phyloP scores from a whole-genome alignment of 2,888 invertebrate genomes.

The Nemurella pictetii region DNA sequence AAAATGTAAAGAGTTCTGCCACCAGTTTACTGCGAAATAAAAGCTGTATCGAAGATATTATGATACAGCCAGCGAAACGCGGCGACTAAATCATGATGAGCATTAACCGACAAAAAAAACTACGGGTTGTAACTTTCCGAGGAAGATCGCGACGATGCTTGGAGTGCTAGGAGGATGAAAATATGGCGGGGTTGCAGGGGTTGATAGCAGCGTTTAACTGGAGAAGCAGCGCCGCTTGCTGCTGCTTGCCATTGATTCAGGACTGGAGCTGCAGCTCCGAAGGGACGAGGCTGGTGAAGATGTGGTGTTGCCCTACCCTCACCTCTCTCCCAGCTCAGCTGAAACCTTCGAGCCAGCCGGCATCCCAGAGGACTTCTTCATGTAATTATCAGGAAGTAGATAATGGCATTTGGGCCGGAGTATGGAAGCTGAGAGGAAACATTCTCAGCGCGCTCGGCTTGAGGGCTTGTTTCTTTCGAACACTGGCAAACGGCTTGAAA shows the following conservation, averaged over 20 bases:
- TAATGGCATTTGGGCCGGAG: slow-evolving; percentile 25
- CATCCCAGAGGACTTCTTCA: slow-evolving; percentile 27
- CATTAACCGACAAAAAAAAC: too few species aligned
- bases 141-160: too few species aligned
- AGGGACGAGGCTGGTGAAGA: background rate
- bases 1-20: background rate
- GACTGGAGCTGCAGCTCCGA: background rate
- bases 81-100: background rate
- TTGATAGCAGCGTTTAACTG: background rate
- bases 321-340: background rate
- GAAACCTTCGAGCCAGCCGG: background rate
- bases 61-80: background rate
- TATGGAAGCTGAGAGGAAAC: slow-evolving; percentile 4
- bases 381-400: slow-evolving; percentile 32
- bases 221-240: too few species aligned
- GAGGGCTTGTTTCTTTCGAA: slow-evolving; percentile 3
- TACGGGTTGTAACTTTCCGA: too few species aligned
- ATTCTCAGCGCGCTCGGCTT: slow-evolving; percentile 1
- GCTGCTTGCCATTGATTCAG: slow-evolving; percentile 15
- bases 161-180: background rate
- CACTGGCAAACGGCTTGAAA: background rate
- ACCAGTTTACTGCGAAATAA: background rate
- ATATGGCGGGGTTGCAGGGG: background rate
- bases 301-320: slow-evolving; percentile 21
- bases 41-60: background rate